Base-by-base conservation (phyloP, 1,140 invertebrate species). In the Pogonomyrmex californicus region DNA sequence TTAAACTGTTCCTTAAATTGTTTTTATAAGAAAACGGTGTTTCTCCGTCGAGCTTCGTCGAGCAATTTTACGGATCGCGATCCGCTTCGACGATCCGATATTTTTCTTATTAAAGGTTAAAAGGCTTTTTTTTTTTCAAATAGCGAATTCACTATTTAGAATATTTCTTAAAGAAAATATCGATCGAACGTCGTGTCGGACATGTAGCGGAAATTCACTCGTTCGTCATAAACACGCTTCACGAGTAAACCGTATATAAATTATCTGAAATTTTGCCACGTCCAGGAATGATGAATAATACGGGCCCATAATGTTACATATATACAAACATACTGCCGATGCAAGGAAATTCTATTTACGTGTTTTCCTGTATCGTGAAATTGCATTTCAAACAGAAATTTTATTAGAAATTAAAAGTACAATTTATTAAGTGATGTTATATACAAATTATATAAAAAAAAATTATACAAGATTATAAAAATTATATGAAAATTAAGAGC, bases 261-360 rank as follows among this genome's bases (percentile, higher is more conserved):
- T 83, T 70, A 81, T 65, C 9, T 70, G 38, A 81, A 81, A 70
- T 81, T 81, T 81, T 70, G 63, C 65, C 23, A 70, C 38, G 78
- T 70, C 41, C 78, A 54, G 14, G 23, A 81, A 81, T 81, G 78
- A 81, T 81, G 49, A 70, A 81, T 78, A 78, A 78, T 81, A 81
- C 56, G 23, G 7, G 49, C 14, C 65, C 49, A 70, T 81, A 70
- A 70, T 83, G 66, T 83, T 82, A 58, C 66, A 71, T 60, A 36
- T 33, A 82, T 9, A 60, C 54, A 60, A 36, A 76, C 47, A 51
- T 44, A 49, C 44, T 71, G 41, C 54, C 68, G 33, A 73, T 71
- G 38, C 12, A 73, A 47, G 68, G 41, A 83, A 83, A 83, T 73
- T 73, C 68, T 54, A 38, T 70, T 73, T 73, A 47, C 54, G 12